These are phyloP conservation scores for Zaprionus lachaisei DNA, from an alignment of 1,140 invertebrate genomes.

Conservation along the genomic window DNA sequence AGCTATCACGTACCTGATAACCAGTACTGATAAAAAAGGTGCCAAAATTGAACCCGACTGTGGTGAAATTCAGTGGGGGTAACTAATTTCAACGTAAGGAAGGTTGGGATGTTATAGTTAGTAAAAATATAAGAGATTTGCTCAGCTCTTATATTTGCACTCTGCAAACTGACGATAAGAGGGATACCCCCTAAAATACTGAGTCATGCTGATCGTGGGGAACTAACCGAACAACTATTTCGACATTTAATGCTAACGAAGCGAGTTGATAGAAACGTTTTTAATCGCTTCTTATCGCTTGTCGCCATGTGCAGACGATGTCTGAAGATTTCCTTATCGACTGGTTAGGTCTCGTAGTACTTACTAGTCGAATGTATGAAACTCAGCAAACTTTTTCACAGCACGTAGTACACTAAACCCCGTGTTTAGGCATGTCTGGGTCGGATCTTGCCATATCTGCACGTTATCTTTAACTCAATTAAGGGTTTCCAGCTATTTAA, in stretches of 20 bases:
- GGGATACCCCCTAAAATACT: background rate
- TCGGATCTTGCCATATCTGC: background rate
- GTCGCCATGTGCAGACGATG: background rate
- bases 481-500: background rate
- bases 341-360: background rate
- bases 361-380: background rate
- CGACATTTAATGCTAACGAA: background rate
- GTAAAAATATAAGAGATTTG: background rate
- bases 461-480: background rate
- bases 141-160: background rate
- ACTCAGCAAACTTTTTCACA: too few relatives aligned
- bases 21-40: background rate
- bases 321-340: background rate
- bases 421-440: too few relatives aligned
- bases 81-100: background rate
- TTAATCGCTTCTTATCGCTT: background rate
- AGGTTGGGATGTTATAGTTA: slow-evolving; percentile 1
- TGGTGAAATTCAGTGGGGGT: slow-evolving; percentile 6
- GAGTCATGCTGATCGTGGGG: background rate
- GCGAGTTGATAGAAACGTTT: background rate
- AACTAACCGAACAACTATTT: background rate
- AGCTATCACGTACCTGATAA: slow-evolving; percentile 5
- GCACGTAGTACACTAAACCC: too few relatives aligned
- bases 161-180: background rate
- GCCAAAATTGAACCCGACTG: background rate